phyloP scores from a whole-genome alignment of 2,113 vertebrate species.

The Corvus moneduloides region DNA sequence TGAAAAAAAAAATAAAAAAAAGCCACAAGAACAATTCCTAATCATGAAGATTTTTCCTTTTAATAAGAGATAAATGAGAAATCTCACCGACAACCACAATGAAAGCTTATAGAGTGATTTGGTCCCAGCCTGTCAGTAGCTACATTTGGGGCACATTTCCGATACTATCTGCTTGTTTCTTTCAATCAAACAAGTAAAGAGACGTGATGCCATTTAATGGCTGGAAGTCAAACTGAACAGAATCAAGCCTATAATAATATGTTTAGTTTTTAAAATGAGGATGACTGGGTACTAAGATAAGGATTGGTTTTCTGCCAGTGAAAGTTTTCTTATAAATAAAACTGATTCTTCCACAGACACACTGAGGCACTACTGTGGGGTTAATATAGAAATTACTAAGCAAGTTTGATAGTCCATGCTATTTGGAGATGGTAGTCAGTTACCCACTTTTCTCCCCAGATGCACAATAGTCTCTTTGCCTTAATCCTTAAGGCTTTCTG shows the following conservation, averaged over 20 bases:
- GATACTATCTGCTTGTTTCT: background rate
- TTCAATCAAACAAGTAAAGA: background rate
- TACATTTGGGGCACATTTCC: background rate
- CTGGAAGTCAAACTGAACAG: background rate
- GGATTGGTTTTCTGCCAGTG: background rate
- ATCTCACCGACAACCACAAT: background rate
- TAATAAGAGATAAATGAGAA: background rate
- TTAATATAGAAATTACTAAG: background rate
- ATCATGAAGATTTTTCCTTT: background rate
- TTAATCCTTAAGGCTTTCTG: background rate
- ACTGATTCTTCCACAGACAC: background rate
- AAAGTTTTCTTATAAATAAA: background rate
- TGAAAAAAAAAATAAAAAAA: background rate
- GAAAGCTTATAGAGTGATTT: background rate
- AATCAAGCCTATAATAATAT: background rate
- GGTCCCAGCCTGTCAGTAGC: background rate
- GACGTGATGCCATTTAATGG: background rate
- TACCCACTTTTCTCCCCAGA: background rate
- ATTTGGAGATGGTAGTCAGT: background rate
- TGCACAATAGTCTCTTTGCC: background rate
- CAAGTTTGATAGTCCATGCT: background rate
- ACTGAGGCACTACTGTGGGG: background rate
- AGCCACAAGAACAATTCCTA: rapidly evolving
- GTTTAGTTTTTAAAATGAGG: background rate
- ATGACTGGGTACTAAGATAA: background rate